Evolutionary conservation across 2,113 vertebrate genomes (phyloP), one percentile per base, ranked within the genome.

Genomic region (Thalassoma bifasciatum): DNA sequence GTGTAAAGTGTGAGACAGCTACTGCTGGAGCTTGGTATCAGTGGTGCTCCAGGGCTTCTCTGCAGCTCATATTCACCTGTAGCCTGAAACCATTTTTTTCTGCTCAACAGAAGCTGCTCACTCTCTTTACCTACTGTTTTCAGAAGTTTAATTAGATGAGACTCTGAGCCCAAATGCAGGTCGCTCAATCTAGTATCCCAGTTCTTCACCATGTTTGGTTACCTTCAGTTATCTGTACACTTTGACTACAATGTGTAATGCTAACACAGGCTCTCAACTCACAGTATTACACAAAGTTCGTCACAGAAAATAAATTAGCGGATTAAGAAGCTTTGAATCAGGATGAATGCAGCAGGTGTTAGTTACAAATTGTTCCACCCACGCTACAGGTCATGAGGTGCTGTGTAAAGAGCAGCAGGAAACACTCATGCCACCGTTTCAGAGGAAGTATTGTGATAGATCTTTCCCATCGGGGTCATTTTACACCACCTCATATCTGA

Each of bases 401-500:
- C 22, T 26, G 36, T 65, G 23, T 51, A 34, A 75, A 69, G 49
- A 57, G 56, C 21, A 68, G 23, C 12, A 23, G 10, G 62, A 57
- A 49, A 51, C 12, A 66, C 51, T 49, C 34, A 23, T 64, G 38
- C 51, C 21, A 38, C 51, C n/a, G 26, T 14, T 60, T 66, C 22
- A 46, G 37, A 52, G 13, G 34, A 57, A 24, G 69, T 64, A 26
- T 84, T 44, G 81, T 71, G 68, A 68, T 68, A 59, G 62, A 26
- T 68, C 66, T 72, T 68, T 73, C 60, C 17, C 68, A 66, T 14
- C 56, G 54, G 54, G 61, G 59, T 57, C 24, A 78, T 58, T 77
- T 85, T 50, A 60, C 60, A 34, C 47, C 86, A 96, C 95, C 93
- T 96, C 93, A 56, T 95, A 95, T 53, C 74, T 92, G 67, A 95